phyloP scores from a whole-genome alignment of 2,113 vertebrate species.

The Neolamprologus kungweensis region DNA sequence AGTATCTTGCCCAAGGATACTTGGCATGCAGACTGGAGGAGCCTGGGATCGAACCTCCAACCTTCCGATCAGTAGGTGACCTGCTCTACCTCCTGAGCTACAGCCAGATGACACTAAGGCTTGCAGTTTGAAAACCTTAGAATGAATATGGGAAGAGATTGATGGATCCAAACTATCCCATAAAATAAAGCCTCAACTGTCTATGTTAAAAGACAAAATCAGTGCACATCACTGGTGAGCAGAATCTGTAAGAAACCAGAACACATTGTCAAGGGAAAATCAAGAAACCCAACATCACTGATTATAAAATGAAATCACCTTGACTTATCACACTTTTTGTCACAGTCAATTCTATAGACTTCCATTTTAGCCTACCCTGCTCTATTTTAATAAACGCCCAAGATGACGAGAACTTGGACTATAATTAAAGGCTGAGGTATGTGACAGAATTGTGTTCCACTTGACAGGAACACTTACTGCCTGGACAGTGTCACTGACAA shows the following conservation, averaged over 20 bases:
- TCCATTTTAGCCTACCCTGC: background rate
- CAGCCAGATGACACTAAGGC: background rate
- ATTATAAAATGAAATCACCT: background rate
- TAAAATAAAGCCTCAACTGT: background rate
- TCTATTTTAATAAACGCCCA: background rate
- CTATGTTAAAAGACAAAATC: background rate
- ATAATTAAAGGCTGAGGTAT: conserved; percentile 1
- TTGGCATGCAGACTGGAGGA: no score
- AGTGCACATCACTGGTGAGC: background rate
- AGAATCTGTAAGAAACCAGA: background rate
- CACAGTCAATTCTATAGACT: background rate
- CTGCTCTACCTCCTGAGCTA: no score
- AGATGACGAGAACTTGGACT: background rate
- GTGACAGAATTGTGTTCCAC: background rate
- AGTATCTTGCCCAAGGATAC: no score
- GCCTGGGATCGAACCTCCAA: no score
- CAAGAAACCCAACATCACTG: background rate
- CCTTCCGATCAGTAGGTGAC: no score
- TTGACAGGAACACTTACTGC: background rate
- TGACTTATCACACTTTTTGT: background rate
- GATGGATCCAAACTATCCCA: background rate
- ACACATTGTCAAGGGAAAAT: background rate
- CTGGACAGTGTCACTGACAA: conserved; percentile 20
- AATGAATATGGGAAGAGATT: background rate
- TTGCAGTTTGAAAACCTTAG: background rate